These are phyloP conservation scores for Limnothrissa miodon DNA, from an alignment of 2,113 vertebrate genomes.

Conservation along the genomic window DNA sequence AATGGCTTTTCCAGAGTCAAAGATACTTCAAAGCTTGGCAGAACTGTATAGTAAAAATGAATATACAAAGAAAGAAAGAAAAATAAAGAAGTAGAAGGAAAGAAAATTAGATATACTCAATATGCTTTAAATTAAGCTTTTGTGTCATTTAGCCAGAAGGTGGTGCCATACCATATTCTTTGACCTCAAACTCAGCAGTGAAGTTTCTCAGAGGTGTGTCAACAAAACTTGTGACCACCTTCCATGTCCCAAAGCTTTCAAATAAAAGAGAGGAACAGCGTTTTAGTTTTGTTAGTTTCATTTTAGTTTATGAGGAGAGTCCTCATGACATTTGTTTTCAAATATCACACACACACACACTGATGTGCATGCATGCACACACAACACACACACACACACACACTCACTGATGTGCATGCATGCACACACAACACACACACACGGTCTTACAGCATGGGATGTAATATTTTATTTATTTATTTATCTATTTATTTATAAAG, in stretches of 20 bases:
- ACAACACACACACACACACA: not conserved
- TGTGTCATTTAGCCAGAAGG: not conserved
- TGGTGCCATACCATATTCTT: not conserved
- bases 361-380: too few species aligned
- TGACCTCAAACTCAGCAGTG: not conserved
- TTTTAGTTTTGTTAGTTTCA: too few species aligned
- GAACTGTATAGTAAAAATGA: conserved; percentile 48
- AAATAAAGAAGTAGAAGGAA: too few species aligned
- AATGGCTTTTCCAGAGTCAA: conserved; percentile 62
- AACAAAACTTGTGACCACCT: not conserved
- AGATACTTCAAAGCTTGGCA: conserved; percentile 79
- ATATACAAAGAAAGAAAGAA: not conserved
- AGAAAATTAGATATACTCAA: too few species aligned
- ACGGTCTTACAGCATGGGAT: not conserved
- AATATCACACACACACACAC: not conserved
- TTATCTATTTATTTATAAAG: too few species aligned
- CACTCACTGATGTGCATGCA: too few species aligned
- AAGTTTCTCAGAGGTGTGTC: not conserved
- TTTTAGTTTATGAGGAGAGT: too few species aligned
- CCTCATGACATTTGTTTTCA: not conserved
- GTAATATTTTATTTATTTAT: too few species aligned
- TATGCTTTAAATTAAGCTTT: not conserved
- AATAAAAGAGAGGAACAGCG: not conserved
- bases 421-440: conserved; percentile 10
- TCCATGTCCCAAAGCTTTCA: not conserved